Evolutionary conservation across 2,888 invertebrate genomes (phyloP), one percentile per base, ranked within the genome.

Genomic region (Thymelicus acteon): DNA sequence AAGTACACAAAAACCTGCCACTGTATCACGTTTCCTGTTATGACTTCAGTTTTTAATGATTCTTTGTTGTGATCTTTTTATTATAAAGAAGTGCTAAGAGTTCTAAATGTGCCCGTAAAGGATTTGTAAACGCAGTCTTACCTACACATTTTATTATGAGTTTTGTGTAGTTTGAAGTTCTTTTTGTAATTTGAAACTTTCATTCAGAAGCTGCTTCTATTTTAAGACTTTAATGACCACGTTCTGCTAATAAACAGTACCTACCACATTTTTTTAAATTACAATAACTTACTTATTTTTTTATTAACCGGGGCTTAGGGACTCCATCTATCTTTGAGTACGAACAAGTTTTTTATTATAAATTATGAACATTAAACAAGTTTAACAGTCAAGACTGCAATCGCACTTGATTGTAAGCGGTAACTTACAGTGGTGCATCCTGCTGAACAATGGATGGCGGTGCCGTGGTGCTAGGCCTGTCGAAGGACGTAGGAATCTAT

Each of bases 11-110:
- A 57, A 62, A 81, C 83, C 84, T 79, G 84, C 87, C 88, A 86
- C 88, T 85, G 85, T 92, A 93, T 93, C 92, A 89, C 82, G 82
- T 93, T 93, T 91, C 93, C 92, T 92, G 92, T 93, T 93, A 93
- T 93, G 90, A 91, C 91, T 92, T 88, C 81, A 91, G 85, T 89
- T 91, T 92, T 93, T 91, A 90, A 92, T 89, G 83, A 81, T 79
- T 82, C 87, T 92, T 92, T 92, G 89, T 92, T 88, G 80, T 85
- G 75, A 83, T 79, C 81, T 81, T 87, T 89, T 90, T 88, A 88
- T 88, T 85, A 87, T 88, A 82, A 89, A 87, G 85, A 85, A 87
- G 85, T 82, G 85, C 83, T 87, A 86, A 88, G 84, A 86, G 79
- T 81, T 87, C 85, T 87, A 86, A 89, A 89, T 86, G 80, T 78